A percentile compares a stretch with the other conserved stretches of the same genome.
These are phyloP conservation scores for Stegastes partitus DNA, from an alignment of 2,113 vertebrate genomes.

Conservation along the genomic window DNA sequence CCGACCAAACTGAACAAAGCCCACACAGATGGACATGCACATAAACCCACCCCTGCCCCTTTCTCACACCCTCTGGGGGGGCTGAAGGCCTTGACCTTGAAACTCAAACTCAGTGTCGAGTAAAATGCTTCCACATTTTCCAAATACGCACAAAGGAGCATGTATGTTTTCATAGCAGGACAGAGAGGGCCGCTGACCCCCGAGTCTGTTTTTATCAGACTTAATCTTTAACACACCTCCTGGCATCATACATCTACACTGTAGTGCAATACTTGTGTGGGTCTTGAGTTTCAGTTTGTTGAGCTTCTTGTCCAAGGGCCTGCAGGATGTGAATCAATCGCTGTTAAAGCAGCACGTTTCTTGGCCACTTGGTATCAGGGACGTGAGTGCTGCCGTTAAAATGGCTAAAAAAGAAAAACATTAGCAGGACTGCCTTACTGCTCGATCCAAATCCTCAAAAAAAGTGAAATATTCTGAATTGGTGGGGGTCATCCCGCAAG, in stretches of 20 bases:
- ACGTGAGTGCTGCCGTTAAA: no score
- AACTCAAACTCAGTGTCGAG: slow-evolving; percentile 38
- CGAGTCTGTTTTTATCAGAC: slow-evolving; percentile 37
- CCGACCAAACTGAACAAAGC: not conserved
- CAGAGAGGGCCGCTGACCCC: slow-evolving; percentile 34
- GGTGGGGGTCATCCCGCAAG: no score
- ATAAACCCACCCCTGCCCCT: slow-evolving; percentile 41
- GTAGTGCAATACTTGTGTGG: not conserved
- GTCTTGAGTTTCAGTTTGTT: not conserved
- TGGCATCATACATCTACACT: not conserved
- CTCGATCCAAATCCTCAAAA: no score
- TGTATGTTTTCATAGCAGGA: slow-evolving; percentile 60
- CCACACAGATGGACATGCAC: not conserved
- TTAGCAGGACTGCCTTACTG: no score
- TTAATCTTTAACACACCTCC: slow-evolving; percentile 56
- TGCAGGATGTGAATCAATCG: not conserved
- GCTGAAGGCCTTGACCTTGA: slow-evolving; percentile 54
- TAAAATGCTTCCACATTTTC: slow-evolving; percentile 78
- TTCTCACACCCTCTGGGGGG: slow-evolving; percentile 34
- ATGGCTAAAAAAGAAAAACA: no score
- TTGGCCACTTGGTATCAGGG: not conserved
- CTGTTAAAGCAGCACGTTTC: not conserved
- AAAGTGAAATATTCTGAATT: no score
- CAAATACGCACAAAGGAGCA: slow-evolving; percentile 58
- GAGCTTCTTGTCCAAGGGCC: not conserved